Conservation (phyloP, 2,113 vertebrate genomes). For the Garra rufa region DNA sequence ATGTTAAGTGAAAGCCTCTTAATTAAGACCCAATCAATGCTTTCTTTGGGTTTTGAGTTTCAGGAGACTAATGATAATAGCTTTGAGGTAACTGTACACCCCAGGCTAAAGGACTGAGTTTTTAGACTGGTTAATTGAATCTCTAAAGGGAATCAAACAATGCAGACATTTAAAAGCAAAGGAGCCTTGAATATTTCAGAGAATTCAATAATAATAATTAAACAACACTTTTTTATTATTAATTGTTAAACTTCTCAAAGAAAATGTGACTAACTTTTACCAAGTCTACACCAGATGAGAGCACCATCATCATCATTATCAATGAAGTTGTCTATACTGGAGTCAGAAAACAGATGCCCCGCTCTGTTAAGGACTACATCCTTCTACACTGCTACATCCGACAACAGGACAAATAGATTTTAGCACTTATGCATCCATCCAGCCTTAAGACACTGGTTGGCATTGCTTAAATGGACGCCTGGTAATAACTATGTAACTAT, state of each 20-base stretch:
- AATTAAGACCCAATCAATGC: conserved; percentile 46
- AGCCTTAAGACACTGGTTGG: background rate
- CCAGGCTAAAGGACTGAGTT: background rate
- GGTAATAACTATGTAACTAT: too few species aligned
- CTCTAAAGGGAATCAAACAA: background rate
- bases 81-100: conserved; percentile 40
- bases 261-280: background rate
- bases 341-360: background rate
- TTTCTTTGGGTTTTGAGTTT: conserved; percentile 41
- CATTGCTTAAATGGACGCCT: background rate
- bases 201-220: background rate
- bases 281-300: background rate
- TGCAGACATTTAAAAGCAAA: background rate
- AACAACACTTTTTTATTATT: background rate
- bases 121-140: conserved; percentile 25
- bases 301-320: background rate
- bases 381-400: background rate
- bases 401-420: background rate
- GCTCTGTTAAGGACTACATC: background rate
- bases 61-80: conserved; percentile 36
- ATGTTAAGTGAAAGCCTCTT: conserved; percentile 36
- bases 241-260: background rate
- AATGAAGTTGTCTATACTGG: background rate
- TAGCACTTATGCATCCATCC: background rate
- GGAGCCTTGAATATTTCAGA: background rate